A percentile compares a stretch with the other conserved stretches of the same genome.
phyloP scores from a whole-genome alignment of 23 tunicate genomes.

The Halocynthia aurantium region DNA sequence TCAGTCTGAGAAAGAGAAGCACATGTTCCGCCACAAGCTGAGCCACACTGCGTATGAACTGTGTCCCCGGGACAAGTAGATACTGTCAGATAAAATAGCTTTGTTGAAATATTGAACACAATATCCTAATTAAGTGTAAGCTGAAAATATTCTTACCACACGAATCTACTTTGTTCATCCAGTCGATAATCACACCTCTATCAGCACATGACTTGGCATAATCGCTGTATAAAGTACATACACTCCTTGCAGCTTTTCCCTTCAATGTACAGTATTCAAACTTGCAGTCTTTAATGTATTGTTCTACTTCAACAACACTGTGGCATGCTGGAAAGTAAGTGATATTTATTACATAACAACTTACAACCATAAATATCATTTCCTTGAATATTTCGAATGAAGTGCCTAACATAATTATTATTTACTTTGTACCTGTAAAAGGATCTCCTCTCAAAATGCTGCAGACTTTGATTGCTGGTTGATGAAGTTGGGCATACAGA shows the following conservation, averaged over 20 bases:
- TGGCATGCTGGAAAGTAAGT: conserved; percentile 13
- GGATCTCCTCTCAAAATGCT: not conserved
- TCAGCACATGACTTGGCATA: conserved; percentile 28
- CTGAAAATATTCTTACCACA: conserved; percentile 2
- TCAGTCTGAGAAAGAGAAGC: conserved; percentile 3
- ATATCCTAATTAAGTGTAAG: too few species aligned
- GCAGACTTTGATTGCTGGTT: conserved; percentile 14
- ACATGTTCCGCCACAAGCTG: conserved; percentile 23
- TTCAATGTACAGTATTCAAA: conserved; percentile 9
- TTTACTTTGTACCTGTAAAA: too few species aligned
- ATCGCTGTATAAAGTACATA: conserved; percentile 1
- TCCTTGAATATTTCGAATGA: too few species aligned
- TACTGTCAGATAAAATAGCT: not conserved
- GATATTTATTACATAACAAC: not conserved
- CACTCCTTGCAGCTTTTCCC: not conserved
- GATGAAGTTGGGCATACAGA: not conserved
- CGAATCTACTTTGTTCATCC: conserved; percentile 4
- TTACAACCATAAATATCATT: too few species aligned
- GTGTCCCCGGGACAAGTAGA: conserved; percentile 30
- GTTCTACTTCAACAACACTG: conserved; percentile 1
- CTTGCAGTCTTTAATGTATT: not conserved
- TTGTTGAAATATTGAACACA: too few species aligned
- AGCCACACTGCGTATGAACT: conserved; percentile 26
- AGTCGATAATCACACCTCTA: conserved; percentile 16
- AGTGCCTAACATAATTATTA: too few species aligned